Percentiles rank a stretch among this genome's conserved stretches.
phyloP scores from a whole-genome alignment of 2,113 vertebrate species.

The Fulmarus glacialis region DNA sequence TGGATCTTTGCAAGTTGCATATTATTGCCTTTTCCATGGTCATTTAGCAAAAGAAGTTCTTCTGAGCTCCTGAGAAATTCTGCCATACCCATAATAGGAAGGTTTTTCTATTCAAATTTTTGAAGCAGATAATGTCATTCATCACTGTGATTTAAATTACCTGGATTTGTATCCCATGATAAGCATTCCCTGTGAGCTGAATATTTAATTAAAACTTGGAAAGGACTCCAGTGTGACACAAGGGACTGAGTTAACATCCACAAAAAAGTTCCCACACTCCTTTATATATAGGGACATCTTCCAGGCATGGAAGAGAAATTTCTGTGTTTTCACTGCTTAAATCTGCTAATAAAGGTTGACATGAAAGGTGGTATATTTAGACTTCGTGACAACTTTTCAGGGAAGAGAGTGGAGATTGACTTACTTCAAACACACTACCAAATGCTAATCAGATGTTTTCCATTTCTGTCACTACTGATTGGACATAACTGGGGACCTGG shows the following conservation, averaged over 20 bases:
- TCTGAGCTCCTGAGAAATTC: not conserved
- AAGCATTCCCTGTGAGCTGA: not conserved
- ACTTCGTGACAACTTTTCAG: not conserved
- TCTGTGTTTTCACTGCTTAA: not conserved
- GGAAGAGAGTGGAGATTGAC: not conserved
- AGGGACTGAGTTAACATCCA: not conserved
- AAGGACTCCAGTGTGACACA: not conserved
- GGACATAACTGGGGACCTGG: not conserved
- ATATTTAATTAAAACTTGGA: not conserved
- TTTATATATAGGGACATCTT: not conserved
- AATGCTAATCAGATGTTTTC: not conserved
- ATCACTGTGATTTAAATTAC: not conserved
- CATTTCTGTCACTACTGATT: not conserved
- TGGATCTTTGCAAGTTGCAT: not conserved
- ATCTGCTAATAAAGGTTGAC: not conserved
- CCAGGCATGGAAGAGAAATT: not conserved
- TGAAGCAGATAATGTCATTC: not conserved
- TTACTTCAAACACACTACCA: not conserved
- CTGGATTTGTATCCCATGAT: not conserved
- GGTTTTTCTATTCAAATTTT: not conserved
- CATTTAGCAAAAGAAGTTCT: not conserved
- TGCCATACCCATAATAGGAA: not conserved
- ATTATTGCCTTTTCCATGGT: not conserved
- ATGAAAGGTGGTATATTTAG: not conserved
- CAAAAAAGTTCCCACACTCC: not conserved